A percentile compares a stretch with the other conserved stretches of the same genome.
Evolutionary conservation across 1,140 invertebrate genomes (phyloP).

Genomic region (Neodiprion virginianus): DNA sequence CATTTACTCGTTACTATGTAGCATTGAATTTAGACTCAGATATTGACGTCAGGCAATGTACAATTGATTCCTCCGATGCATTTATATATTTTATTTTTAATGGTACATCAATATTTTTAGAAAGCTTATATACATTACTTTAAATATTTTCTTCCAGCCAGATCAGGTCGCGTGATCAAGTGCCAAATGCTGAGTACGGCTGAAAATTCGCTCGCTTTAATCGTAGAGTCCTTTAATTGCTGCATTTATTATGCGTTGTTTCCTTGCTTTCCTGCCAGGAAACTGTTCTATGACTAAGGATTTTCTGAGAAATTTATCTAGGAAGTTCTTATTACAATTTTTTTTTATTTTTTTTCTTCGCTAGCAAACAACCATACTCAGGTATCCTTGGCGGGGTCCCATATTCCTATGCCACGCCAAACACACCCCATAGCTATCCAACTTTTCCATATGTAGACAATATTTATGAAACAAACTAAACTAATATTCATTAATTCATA

Average conservation of each 20-base stretch:
- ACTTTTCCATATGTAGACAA: constrained; percentile 61
- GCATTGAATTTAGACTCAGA: constrained; percentile 2
- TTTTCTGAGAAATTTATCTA: too few species aligned
- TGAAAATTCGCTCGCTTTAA: too few species aligned
- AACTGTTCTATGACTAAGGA: too few species aligned
- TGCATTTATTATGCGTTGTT: too few species aligned
- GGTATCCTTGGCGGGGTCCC: constrained; percentile 39
- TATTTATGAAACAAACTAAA: constrained; percentile 59
- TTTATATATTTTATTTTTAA: constrained; percentile 10
- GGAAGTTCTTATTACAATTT: too few species aligned
- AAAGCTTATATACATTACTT: too few species aligned
- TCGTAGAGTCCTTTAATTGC: too few species aligned
- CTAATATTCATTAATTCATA: constrained; percentile 42
- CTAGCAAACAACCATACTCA: too few species aligned
- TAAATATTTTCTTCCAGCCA: not conserved
- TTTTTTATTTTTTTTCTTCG: too few species aligned
- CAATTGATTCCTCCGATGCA: constrained; percentile 17
- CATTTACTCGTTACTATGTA: not conserved
- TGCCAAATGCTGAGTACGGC: not conserved
- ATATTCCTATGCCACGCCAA: constrained; percentile 58
- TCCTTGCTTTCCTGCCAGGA: too few species aligned
- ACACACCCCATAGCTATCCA: constrained; percentile 53
- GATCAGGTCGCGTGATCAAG: not conserved
- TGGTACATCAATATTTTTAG: not conserved
- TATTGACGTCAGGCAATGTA: not conserved